Evolutionary conservation across 1,140 invertebrate species (phyloP), one percentile per base, ranked within the genome.

Genomic region (Plectrocnemia conspersa): DNA sequence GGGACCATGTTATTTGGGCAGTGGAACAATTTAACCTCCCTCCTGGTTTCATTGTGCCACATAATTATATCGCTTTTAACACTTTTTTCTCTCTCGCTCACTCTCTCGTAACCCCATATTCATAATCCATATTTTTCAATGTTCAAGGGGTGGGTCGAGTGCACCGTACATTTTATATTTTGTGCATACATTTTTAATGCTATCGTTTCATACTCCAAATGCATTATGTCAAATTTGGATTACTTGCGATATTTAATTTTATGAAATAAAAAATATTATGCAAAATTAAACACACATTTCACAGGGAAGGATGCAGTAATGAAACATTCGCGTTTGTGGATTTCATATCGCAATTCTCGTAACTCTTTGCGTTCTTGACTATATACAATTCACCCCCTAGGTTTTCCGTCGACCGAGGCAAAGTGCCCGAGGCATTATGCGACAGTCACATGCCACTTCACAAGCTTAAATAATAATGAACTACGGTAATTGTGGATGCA

Each of bases 51-150:
- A 50, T 50, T 50, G 47, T 50, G 47, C 25, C 47, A 50, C 47
- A 50, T 50, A 50, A 50, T 50, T 50, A 50, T 50, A 50, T 50
- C 47, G 47, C 47, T 50, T 50, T 50, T 50, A 50, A 50, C 47
- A 50, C 47, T 33, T 50, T 50, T 50, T 50, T 50, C 40, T 38
- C 7, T 45, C 29, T 24, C 18, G 21, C 40, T 50, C 40, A 38
- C 40, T 38, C 7, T 45, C 29, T 24, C 18, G 21, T 29, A 38
- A 50, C 47, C 47, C 47, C 47, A 50, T 50, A 50, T 50, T 50
- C 47, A 50, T 50, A 50, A 50, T 50, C 47, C 47, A 50, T 50
- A 50, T 50, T 50, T 50, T 50, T 50, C 47, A 50, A 50, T 50
- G 38, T 50, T 38, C 47, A 18, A 50, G 47, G 47, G 47, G 47